A percentile compares a stretch with the other conserved stretches of the same genome.
phyloP scores from a whole-genome alignment of 1,140 invertebrate species.

The Babylonia areolata region DNA sequence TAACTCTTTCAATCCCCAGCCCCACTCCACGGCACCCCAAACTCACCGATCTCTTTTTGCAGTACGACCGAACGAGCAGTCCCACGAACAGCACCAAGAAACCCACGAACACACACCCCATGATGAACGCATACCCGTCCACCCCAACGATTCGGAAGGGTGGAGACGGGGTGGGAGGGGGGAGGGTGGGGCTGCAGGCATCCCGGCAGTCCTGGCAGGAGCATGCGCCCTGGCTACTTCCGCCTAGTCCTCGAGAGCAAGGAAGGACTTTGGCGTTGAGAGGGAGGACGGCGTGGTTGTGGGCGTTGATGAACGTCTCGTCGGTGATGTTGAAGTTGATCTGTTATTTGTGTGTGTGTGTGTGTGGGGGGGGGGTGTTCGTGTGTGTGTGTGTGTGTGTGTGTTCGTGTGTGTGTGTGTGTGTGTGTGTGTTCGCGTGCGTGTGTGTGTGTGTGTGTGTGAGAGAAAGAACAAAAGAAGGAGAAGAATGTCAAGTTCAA shows the following conservation, averaged over 20 bases:
- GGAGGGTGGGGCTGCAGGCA: slow-evolving; percentile 88
- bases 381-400: too few relatives aligned
- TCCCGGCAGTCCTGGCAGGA: slow-evolving; percentile 91
- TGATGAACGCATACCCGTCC: slow-evolving; percentile 87
- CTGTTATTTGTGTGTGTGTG: slow-evolving; percentile 61
- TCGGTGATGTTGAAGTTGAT: slow-evolving; percentile 82
- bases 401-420: too few relatives aligned
- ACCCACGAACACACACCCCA: slow-evolving; percentile 80
- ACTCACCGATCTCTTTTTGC: slow-evolving; percentile 54
- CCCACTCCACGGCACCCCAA: slow-evolving; percentile 26
- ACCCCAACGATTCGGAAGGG: slow-evolving; percentile 84
- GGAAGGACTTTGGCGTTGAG: slow-evolving; percentile 81
- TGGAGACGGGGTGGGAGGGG: slow-evolving; percentile 82
- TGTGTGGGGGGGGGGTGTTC: too few relatives aligned
- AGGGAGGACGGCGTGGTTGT: slow-evolving; percentile 76
- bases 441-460: too few relatives aligned
- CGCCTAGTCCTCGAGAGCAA: slow-evolving; percentile 80
- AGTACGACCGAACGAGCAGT: slow-evolving; percentile 66
- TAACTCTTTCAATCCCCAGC: too few relatives aligned
- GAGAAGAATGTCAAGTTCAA: too few relatives aligned
- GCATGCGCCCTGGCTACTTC: slow-evolving; percentile 83
- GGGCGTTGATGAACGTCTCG: slow-evolving; percentile 11
- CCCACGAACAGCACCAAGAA: slow-evolving; percentile 69
- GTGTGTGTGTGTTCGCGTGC: too few relatives aligned
- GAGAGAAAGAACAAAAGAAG: too few relatives aligned